Evolutionary conservation across 35 echinoderm and acorn worm species (phyloP), one percentile per base, ranked within the genome.

Genomic region (Stichopus chloronotus): DNA sequence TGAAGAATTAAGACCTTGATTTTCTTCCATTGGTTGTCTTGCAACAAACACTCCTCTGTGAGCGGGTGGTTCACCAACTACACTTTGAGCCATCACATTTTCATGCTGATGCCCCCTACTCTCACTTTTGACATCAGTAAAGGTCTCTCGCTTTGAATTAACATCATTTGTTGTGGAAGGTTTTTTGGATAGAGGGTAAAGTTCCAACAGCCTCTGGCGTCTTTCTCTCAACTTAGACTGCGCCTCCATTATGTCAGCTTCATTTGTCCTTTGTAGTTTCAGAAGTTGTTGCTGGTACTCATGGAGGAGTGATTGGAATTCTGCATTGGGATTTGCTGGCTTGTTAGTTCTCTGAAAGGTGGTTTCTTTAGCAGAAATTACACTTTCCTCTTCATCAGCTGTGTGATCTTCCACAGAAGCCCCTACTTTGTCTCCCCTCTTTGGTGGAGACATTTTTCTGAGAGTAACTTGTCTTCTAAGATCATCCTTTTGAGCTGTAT

Each of bases 251-350:
- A 89, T 59, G 11, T 89, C 57, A 17, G 14, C 13, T 19, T 89
- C 52, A 72, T 89, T 89, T 23, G 87, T 89, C 59, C 52, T 69
- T 43, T 89, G 87, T 19, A 89, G 61, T 53, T 89, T 89, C 30
- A 71, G 52, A 5, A 89, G 87, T 30, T 89, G 87, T 61, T 89
- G n/a, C 87, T 89, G 87, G 61, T 89, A 89, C 6, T 89, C 87
- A 71, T 89, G 87, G 52, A 89, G 87, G 2, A 63, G 59, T 0
- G 43, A 71, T 43, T 53, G 58, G 61, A 88, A 88, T 58, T 88
- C 86, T 83, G 52, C 25, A n/a, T 17, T 6, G 12, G 25, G 80
- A 7, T 55, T 52, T 83, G 8, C 19, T 56, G 19, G 19, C 25
- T 56, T 20, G 5, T 19, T 56, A 57, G 43, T 57, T 55, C 53